Conservation (phyloP, 2,797 vertebrate genomes). For the Merluccius polli region DNA sequence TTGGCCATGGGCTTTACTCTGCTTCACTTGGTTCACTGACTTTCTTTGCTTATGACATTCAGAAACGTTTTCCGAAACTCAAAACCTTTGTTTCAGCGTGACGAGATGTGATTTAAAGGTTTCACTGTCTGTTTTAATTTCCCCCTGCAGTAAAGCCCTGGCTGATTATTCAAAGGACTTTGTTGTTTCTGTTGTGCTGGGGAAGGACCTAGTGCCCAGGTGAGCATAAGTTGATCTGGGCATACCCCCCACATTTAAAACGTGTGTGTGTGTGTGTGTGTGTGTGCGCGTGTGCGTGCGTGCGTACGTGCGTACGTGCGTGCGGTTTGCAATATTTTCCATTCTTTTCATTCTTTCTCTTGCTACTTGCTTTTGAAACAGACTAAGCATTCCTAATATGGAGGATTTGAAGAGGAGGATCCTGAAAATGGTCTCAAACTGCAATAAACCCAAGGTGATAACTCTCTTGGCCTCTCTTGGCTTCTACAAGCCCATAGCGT, state of each 20-base stretch:
- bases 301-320: too few species aligned
- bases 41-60: neutral
- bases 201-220: conserved; percentile 95
- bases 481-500: neutral
- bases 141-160: conserved; percentile 82
- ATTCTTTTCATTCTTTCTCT: neutral
- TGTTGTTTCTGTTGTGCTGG: conserved; percentile 87
- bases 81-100: neutral
- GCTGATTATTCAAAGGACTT: conserved; percentile 89
- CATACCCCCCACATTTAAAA: neutral
- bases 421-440: conserved; percentile 89
- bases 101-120: neutral
- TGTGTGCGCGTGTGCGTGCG: neutral
- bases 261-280: conserved; percentile 6
- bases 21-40: neutral
- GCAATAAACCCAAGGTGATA: conserved; percentile 90
- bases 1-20: neutral
- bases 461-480: neutral
- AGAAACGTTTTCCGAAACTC: neutral
- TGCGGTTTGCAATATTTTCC: conserved; percentile 3
- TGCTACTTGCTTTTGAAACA: conserved; percentile 46
- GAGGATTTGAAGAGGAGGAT: conserved; percentile 90
- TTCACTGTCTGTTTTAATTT: conserved; percentile 10
- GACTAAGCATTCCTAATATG: conserved; percentile 93
- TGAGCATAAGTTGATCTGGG: conserved; percentile 48